Conservation (phyloP, 2,888 invertebrate species). For the Carpatolechia fugitivella region DNA sequence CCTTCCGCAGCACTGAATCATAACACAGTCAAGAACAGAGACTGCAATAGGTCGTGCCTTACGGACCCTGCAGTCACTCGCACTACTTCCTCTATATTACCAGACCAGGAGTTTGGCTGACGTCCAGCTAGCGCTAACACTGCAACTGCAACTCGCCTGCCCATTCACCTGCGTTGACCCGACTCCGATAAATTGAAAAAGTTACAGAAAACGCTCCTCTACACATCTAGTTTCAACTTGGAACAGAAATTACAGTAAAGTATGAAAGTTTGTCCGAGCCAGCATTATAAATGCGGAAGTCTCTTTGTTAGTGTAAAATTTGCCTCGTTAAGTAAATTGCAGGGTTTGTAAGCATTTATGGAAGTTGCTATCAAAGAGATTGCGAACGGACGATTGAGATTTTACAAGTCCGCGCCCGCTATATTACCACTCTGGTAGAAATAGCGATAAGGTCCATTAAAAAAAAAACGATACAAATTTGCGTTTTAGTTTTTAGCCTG, state of each 20-base stretch:
- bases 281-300: conserved; percentile 7
- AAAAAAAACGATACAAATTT: too few relatives aligned
- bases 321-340: conserved; percentile 6
- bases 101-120: background rate
- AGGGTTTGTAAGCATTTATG: background rate
- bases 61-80: background rate
- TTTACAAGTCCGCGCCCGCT: too few relatives aligned
- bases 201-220: conserved; percentile 8
- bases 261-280: conserved; percentile 7
- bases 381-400: background rate
- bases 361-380: conserved; percentile 4
- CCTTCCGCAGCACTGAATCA: too few relatives aligned
- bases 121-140: background rate
- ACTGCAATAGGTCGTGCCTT: too few relatives aligned
- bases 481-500: too few relatives aligned
- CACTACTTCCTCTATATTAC: background rate
- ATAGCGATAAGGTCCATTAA: too few relatives aligned
- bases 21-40: too few relatives aligned
- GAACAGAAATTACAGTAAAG: conserved; percentile 6
- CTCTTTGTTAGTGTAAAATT: conserved; percentile 9
- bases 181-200: conserved; percentile 11
- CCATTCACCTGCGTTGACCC: conserved; percentile 2
- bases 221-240: conserved; percentile 1
- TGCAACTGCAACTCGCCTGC: background rate
- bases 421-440: too few relatives aligned